These are phyloP conservation scores for Drosophila murphyi DNA, from an alignment of 1,140 invertebrate genomes.

Conservation along the genomic window DNA sequence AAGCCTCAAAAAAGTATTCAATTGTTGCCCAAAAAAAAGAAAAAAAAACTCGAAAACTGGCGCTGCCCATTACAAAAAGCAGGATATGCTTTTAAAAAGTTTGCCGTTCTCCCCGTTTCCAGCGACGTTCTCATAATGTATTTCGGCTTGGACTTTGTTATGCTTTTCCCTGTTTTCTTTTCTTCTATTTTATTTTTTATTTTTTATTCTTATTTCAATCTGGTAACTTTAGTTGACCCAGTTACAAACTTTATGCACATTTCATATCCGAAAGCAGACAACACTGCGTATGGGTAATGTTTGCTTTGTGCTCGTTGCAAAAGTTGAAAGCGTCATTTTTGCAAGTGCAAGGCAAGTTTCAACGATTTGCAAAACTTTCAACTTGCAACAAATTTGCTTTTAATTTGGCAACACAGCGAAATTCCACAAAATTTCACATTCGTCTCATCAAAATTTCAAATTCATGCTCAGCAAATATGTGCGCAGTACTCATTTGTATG, in stretches of 20 bases:
- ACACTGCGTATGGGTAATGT: slow-evolving; percentile 74
- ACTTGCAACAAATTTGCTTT: slow-evolving; percentile 69
- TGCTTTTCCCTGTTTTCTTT: slow-evolving; percentile 24
- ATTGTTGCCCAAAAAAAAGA: slow-evolving; percentile 19
- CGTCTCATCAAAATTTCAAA: slow-evolving; percentile 48
- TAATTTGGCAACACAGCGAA: slow-evolving; percentile 54
- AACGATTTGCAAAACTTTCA: slow-evolving; percentile 38
- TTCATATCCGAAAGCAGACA: slow-evolving; percentile 56
- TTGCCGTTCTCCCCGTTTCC: neutral
- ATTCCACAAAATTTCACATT: slow-evolving; percentile 16
- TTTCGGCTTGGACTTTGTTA: slow-evolving; percentile 28
- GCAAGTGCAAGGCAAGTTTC: slow-evolving; percentile 8
- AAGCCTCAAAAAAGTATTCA: slow-evolving; percentile 54
- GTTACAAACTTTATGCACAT: slow-evolving; percentile 52
- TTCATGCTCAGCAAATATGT: slow-evolving; percentile 54
- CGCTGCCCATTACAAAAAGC: slow-evolving; percentile 27
- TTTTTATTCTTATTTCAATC: slow-evolving; percentile 6
- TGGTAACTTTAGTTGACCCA: slow-evolving; percentile 48
- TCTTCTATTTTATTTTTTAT: neutral
- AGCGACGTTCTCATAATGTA: neutral
- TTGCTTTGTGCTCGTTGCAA: slow-evolving; percentile 34
- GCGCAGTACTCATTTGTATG: neutral
- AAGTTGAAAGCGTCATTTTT: slow-evolving; percentile 46
- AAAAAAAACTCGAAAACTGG: neutral
- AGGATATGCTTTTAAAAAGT: slow-evolving; percentile 39